Conservation (phyloP, 2,797 vertebrate species). For the Ceryle rudis region DNA sequence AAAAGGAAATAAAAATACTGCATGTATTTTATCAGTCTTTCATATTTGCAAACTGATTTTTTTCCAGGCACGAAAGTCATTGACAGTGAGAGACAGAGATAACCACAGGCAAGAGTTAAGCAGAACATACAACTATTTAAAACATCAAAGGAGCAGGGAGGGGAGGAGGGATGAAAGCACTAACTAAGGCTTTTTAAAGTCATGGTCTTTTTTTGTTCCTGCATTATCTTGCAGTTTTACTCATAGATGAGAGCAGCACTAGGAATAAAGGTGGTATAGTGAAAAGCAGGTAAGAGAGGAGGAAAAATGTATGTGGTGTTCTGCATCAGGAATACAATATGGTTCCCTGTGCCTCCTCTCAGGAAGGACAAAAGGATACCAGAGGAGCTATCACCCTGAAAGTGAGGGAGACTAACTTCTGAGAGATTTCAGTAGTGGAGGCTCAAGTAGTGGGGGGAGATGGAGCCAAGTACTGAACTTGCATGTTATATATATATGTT, state of each 20-base stretch:
- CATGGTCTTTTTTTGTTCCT: neutral
- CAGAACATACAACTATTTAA: neutral
- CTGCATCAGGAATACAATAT: neutral
- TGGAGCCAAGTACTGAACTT: neutral
- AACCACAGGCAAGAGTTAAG: neutral
- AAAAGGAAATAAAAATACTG: neutral
- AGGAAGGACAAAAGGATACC: neutral
- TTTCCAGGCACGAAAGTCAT: neutral
- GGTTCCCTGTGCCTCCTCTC: neutral
- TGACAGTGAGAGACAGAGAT: neutral
- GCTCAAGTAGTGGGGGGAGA: fast-evolving
- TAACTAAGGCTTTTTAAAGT: neutral
- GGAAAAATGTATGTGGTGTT: neutral
- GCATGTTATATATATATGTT: fast-evolving
- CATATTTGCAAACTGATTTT: neutral
- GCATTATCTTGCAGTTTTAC: neutral
- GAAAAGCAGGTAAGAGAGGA: neutral
- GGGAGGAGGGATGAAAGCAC: neutral
- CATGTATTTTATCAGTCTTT: neutral
- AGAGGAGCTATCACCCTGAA: neutral
- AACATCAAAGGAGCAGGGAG: neutral
- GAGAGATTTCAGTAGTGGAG: neutral
- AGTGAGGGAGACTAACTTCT: neutral
- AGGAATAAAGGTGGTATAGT: neutral
- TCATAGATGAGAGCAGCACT: neutral